Evolutionary conservation across 2,888 invertebrate species (phyloP).

Genomic region (Pantelozetes paolii): DNA sequence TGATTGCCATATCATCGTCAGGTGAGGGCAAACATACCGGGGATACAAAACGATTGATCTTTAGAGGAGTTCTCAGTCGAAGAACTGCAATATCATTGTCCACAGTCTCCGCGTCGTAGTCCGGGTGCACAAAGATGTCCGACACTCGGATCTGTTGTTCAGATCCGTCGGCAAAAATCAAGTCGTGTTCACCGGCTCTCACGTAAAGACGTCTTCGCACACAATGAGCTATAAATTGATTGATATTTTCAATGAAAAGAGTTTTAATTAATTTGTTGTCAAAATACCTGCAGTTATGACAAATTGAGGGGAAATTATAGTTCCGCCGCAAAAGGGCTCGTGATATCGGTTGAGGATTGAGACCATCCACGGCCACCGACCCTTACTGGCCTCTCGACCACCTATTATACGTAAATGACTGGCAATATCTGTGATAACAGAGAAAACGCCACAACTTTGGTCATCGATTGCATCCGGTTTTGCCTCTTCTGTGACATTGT

Average conservation of each 20-base stretch:
- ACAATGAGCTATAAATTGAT: slow-evolving; percentile 64
- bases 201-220: slow-evolving; percentile 71
- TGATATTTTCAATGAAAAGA: not conserved
- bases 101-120: slow-evolving; percentile 80
- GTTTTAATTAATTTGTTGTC: not conserved
- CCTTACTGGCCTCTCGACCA: slow-evolving; percentile 69
- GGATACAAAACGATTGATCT: slow-evolving; percentile 56
- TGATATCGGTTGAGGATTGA: slow-evolving; percentile 67
- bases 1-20: slow-evolving; percentile 61
- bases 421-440: slow-evolving; percentile 35
- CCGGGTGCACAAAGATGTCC: slow-evolving; percentile 73
- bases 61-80: slow-evolving; percentile 59
- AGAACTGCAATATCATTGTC: slow-evolving; percentile 88
- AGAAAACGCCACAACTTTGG: slow-evolving; percentile 44
- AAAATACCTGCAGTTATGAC: slow-evolving; percentile 66
- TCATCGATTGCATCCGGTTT: slow-evolving; percentile 39
- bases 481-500: not conserved
- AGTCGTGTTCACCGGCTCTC: slow-evolving; percentile 78
- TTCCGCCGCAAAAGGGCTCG: slow-evolving; percentile 86
- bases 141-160: slow-evolving; percentile 70
- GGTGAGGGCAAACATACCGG: slow-evolving; percentile 77
- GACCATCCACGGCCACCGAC: slow-evolving; percentile 91
- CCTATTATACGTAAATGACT: slow-evolving; percentile 71
- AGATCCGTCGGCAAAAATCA: slow-evolving; percentile 66
- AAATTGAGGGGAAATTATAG: slow-evolving; percentile 74